Evolutionary conservation across 2,113 vertebrate genomes (phyloP).

Genomic region (Percina caprodes): DNA sequence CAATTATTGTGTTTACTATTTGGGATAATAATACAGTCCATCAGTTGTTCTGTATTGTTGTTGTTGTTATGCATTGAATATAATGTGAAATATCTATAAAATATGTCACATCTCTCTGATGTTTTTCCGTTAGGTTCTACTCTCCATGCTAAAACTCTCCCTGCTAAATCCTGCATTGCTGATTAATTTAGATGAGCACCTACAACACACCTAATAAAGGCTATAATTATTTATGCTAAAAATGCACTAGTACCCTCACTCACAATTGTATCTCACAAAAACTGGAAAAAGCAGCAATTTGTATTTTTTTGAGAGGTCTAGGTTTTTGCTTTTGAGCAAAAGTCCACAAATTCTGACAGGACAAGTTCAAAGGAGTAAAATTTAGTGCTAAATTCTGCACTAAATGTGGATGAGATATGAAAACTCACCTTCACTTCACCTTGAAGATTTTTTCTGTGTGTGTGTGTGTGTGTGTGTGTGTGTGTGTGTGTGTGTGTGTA

Average conservation of each 20-base stretch:
- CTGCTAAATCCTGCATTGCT: slow-evolving; percentile 3
- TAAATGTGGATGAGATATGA: slow-evolving; percentile 17
- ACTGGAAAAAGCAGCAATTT: neutral
- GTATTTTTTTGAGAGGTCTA: neutral
- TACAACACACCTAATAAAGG: neutral
- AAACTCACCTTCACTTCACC: slow-evolving; percentile 44
- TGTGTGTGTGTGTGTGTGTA: neutral
- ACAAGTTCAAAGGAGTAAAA: neutral
- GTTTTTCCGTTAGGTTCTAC: neutral
- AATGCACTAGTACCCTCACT: neutral
- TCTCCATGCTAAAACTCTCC: neutral
- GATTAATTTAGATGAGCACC: neutral
- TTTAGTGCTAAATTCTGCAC: no score
- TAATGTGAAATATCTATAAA: neutral
- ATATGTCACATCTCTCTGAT: neutral
- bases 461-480: slow-evolving; percentile 8
- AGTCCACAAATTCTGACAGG: neutral
- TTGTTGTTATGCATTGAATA: neutral
- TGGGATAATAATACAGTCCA: neutral
- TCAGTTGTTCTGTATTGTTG: neutral
- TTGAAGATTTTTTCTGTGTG: slow-evolving; percentile 37
- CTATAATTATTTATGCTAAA: neutral
- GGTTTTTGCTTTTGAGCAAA: neutral
- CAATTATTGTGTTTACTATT: neutral
- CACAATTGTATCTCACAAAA: neutral